These are phyloP conservation scores for Salvelinus alpinus DNA, from an alignment of 2,113 vertebrate species.

Conservation along the genomic window DNA sequence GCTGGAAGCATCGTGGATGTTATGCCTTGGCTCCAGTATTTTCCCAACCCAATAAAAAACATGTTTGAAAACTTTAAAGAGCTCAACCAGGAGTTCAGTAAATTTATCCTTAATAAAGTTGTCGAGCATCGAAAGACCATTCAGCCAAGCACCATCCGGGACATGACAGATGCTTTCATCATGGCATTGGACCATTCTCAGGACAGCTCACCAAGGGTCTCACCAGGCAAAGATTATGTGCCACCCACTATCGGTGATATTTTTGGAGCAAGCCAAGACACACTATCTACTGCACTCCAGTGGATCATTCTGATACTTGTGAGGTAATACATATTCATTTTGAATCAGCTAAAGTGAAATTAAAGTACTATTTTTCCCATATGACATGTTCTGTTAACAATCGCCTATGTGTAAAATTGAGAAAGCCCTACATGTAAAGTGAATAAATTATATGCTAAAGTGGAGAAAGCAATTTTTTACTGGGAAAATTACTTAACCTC, in stretches of 20 bases:
- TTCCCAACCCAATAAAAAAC: constrained; percentile 90
- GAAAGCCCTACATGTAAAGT: no score
- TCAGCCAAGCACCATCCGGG: constrained; percentile 72
- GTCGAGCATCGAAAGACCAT: constrained; percentile 78
- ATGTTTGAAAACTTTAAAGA: constrained; percentile 83
- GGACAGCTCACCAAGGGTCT: constrained; percentile 3
- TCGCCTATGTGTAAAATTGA: no score
- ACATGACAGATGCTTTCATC: constrained; percentile 93
- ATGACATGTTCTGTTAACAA: no score
- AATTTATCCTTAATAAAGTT: constrained; percentile 84
- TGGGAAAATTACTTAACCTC: no score
- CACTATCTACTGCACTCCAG: constrained; percentile 88
- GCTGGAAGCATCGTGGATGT: constrained; percentile 94
- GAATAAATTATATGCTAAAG: no score
- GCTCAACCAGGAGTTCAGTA: constrained; percentile 83
- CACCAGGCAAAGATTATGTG: constrained; percentile 75
- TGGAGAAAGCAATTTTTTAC: no score
- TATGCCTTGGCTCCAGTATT: constrained; percentile 94
- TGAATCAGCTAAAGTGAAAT: neutral
- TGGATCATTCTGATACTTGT: constrained; percentile 88
- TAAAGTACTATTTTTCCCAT: neutral
- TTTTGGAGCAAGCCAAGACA: constrained; percentile 97
- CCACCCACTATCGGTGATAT: constrained; percentile 82
- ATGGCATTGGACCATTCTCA: constrained; percentile 67
- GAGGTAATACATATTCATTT: constrained; percentile 70